Evolutionary conservation across 2,888 invertebrate genomes (phyloP).

Genomic region (Mimumesa dahlbomi): DNA sequence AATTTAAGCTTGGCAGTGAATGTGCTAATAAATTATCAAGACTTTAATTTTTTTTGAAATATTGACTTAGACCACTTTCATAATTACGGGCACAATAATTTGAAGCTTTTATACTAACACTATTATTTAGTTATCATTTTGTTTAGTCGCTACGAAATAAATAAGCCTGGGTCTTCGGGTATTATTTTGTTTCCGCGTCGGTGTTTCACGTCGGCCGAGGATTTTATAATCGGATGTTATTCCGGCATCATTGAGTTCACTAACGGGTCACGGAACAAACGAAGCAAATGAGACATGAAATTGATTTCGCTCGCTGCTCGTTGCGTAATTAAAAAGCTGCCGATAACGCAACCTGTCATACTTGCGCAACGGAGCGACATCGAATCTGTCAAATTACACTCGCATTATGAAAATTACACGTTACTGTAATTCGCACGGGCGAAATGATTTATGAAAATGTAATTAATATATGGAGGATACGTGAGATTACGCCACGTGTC

Average conservation of each 20-base stretch:
- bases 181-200: too few relatives aligned
- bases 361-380: conserved; percentile 32
- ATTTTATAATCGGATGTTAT: neutral
- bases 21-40: too few relatives aligned
- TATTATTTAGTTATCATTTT: too few relatives aligned
- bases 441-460: neutral
- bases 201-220: neutral
- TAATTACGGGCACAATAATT: too few relatives aligned
- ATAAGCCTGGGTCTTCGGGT: too few relatives aligned
- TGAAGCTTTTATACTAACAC: too few relatives aligned
- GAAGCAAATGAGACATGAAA: conserved; percentile 64
- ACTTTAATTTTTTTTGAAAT: too few relatives aligned
- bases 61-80: too few relatives aligned
- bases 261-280: conserved; percentile 46
- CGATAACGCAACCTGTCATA: conserved; percentile 20
- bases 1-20: too few relatives aligned
- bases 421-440: conserved; percentile 18
- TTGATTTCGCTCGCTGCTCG: conserved; percentile 55
- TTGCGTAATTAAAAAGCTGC: conserved; percentile 62
- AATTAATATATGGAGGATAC: too few relatives aligned
- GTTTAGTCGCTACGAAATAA: too few relatives aligned
- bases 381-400: neutral
- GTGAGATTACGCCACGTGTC: too few relatives aligned
- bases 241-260: neutral
- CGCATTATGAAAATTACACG: conserved; percentile 24